A percentile compares a stretch with the other conserved stretches of the same genome.
phyloP scores from a whole-genome alignment of 2,113 vertebrate genomes.

The Tragelaphus strepsiceros region DNA sequence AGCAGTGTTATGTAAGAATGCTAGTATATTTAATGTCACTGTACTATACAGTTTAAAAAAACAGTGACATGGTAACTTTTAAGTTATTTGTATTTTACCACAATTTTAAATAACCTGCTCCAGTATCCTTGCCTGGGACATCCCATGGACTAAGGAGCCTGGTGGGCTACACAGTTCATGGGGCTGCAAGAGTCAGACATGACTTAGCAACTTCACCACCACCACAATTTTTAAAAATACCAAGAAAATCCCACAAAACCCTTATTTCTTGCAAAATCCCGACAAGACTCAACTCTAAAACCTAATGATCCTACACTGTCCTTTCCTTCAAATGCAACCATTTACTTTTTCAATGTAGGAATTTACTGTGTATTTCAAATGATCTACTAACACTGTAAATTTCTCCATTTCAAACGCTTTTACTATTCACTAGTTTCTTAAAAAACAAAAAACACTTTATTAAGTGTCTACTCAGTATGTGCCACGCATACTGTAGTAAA shows the following conservation, averaged over 20 bases:
- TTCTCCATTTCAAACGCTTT: background rate
- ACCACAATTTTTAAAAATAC: background rate
- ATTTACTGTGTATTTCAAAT: background rate
- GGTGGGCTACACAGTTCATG: background rate
- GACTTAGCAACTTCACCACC: background rate
- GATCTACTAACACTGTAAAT: background rate
- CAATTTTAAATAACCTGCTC: background rate
- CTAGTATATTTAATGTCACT: background rate
- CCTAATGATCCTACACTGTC: background rate
- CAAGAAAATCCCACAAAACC: background rate
- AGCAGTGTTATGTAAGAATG: background rate
- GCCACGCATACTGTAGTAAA: background rate
- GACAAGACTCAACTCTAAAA: background rate
- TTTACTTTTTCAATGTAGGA: background rate
- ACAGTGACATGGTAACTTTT: background rate
- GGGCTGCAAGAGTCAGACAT: background rate
- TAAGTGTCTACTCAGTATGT: background rate
- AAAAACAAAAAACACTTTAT: background rate
- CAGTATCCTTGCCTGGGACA: background rate
- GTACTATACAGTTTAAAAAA: background rate
- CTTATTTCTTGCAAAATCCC: background rate
- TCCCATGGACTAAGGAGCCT: background rate
- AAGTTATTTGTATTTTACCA: background rate
- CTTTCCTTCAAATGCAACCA: background rate
- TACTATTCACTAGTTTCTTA: background rate